Conservation (phyloP, 2,113 vertebrate species). For the Balaeniceps rex region DNA sequence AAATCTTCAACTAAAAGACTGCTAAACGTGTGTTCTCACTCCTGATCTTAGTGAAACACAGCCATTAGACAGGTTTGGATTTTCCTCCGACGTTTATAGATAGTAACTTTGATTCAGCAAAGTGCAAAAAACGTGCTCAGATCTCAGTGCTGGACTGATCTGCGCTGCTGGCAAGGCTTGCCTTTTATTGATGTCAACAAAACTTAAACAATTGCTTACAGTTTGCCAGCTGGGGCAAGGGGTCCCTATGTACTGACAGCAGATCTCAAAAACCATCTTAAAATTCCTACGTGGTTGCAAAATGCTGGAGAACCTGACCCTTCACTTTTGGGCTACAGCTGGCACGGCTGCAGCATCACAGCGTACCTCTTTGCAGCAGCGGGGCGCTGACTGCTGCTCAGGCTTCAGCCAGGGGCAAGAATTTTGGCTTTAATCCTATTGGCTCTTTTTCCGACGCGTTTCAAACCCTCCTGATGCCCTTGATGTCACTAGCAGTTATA, state of each 20-base stretch:
- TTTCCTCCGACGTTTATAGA: neutral
- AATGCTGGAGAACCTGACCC: neutral
- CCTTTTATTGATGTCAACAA: neutral
- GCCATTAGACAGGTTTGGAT: neutral
- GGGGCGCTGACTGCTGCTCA: rapidly evolving
- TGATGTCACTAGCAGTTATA: neutral
- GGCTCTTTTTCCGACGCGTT: neutral
- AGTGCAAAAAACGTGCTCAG: neutral
- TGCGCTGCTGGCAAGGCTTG: neutral
- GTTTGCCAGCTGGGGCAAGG: neutral
- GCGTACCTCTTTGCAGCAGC: neutral
- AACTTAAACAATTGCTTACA: neutral
- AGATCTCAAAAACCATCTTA: neutral
- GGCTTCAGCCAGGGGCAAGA: neutral
- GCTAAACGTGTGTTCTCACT: neutral
- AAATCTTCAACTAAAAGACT: neutral
- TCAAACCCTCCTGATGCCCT: neutral
- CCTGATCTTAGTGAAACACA: neutral
- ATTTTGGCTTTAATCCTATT: neutral
- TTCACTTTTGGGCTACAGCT: neutral
- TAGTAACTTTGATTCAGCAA: neutral
- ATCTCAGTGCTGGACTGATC: neutral
- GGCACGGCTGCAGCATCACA: neutral
- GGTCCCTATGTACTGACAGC: neutral
- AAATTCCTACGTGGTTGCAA: neutral